Evolutionary conservation across 2,888 invertebrate species (phyloP).

Genomic region (Belgica antarctica): DNA sequence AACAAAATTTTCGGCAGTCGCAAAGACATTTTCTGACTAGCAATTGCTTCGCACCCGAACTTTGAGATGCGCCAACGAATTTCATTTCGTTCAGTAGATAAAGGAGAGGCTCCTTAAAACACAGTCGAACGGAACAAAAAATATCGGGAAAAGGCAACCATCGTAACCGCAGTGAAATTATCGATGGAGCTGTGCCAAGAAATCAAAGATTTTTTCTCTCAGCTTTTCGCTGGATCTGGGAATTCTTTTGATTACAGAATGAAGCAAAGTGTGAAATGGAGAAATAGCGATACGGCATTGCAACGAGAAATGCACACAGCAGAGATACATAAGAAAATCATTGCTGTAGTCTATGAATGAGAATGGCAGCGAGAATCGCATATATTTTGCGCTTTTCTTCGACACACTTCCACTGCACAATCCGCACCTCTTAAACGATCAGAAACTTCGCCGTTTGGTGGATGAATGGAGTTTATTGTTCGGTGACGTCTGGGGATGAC

Average conservation of each 20-base stretch:
- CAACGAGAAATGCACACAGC: neutral
- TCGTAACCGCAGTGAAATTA: constrained; percentile 39
- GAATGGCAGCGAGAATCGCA: constrained; percentile 1
- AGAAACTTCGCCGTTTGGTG: neutral
- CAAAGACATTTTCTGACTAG: too few relatives aligned
- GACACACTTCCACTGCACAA: constrained; percentile 15
- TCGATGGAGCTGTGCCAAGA: constrained; percentile 35
- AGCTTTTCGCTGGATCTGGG: neutral
- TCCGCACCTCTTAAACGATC: neutral
- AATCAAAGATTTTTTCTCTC: constrained; percentile 30
- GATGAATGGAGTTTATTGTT: constrained; percentile 17
- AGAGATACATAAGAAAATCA: neutral
- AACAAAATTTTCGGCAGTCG: neutral
- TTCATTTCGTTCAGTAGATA: too few relatives aligned
- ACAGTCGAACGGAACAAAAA: neutral
- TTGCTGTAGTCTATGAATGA: constrained; percentile 14
- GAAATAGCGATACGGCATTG: constrained; percentile 15
- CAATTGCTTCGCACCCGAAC: too few relatives aligned
- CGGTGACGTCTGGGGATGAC: too few relatives aligned
- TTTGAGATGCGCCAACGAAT: too few relatives aligned
- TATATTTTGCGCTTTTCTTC: constrained; percentile 26
- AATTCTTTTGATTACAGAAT: neutral
- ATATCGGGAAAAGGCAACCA: constrained; percentile 13
- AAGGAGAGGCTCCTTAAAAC: too few relatives aligned
- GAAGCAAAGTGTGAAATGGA: constrained; percentile 6